Evolutionary conservation across 2,113 vertebrate species (phyloP), one percentile per base, ranked within the genome.

Genomic region (Podarcis raffonei): DNA sequence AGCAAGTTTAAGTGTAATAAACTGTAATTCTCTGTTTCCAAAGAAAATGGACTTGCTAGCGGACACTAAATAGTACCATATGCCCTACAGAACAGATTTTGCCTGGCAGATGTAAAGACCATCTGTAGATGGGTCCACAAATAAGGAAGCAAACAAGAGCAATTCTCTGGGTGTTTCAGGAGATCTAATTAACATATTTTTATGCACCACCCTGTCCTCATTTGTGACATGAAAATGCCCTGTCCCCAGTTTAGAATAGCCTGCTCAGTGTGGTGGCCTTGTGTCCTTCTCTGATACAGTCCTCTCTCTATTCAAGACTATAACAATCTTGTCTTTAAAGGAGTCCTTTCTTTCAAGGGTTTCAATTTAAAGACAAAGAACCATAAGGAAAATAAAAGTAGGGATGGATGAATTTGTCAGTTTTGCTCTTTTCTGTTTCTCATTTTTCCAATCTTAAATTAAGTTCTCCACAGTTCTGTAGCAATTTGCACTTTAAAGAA

Each of bases 1-100:
- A 74, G 12, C 62, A 89, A 92, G 90, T 77, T 53, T 83, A 83
- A 57, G 68, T 69, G 27, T 18, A 84, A 71, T 84, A 84, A 87
- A 81, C 77, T 71, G 42, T 59, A 71, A 22, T 59, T 82, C 69
- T 69, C 80, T 32, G 69, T 75, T 42, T 42, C 53, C 39, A 37
- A n/a, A 82, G 12, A 85, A 39, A 18, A 23, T 66, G 72, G 53
- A 53, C 42, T 53, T 84, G 76, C 16, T 69, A 78, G 42, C 30
- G 25, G 27, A 82, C 57, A 82, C 53, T 74, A 42, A 66, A 83
- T 5, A 9, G n/a, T 71, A 68, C 62, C 42, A 84, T 69, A 37
- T 78, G 81, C 39, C 59, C 42, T 69, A 23, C 16, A 57, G 62
- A 57, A 59, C 39, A 89, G 30, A 57, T 77, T 83, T 76, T 25